Evolutionary conservation across 2,888 invertebrate species (phyloP), one percentile per base, ranked within the genome.

Genomic region (Cremastobaeus sp.): DNA sequence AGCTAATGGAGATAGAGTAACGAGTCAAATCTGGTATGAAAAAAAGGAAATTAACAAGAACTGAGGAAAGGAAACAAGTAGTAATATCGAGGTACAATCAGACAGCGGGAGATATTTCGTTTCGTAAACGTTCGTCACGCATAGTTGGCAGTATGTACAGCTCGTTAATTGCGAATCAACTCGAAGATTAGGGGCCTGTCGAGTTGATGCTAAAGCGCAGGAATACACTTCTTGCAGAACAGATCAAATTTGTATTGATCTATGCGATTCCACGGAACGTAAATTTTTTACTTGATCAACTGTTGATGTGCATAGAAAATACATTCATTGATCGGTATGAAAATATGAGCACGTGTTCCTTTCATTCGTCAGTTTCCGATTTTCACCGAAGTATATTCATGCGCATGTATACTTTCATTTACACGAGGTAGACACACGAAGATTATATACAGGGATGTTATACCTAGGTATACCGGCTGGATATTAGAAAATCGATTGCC

Each of bases 401-500:
- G 71, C 75, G 62, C 54, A 59, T 74, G 64, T 66, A 70, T 60
- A 72, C 21, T 72, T 64, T 76, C 71, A 76, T 76, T 76, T 76
- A 72, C 72, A 72, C 72, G 71, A 70, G 65, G 50, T 75, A 71
- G 75, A 60, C 45, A 71, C 57, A 71, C 60, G 74, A 52, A 75
- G 57, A 68, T 68, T 76, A 76, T 76, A 48, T 76, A 76, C 75
- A 76, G 68, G 59, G 71, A 65, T 66, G 62, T 70, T 68, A 47
- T 64, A 74, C 64, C 74, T 64, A 74, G 64, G 54, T 57, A 57
- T n/a, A 64, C 68, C 57, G 74, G 45, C 64, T 59, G 48, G 34
- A 69, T 69, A 69, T 74, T 70, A 70, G 74, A 62, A 70, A 74
- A 70, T 74, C 74, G 74, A 74, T 66, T 55, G 55, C 48, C 66